These are phyloP conservation scores for Sinocyclocheilus anophthalmus DNA, from an alignment of 2,113 vertebrate species.

Conservation along the genomic window DNA sequence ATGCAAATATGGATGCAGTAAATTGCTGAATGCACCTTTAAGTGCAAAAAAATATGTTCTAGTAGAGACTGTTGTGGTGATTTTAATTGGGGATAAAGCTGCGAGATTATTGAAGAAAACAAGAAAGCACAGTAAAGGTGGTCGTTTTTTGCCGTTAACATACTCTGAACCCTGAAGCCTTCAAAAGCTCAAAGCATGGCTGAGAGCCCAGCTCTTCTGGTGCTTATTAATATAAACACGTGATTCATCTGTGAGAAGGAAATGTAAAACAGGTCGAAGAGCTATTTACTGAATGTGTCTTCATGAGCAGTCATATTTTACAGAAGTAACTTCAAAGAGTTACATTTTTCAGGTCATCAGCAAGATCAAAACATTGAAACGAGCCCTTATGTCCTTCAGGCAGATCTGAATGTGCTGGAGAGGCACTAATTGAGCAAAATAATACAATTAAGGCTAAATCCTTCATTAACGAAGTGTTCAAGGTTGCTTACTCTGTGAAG, in stretches of 20 bases:
- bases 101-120: background rate
- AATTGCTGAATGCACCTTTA: background rate
- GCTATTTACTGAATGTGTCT: background rate
- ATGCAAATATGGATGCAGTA: background rate
- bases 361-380: conserved; percentile 31
- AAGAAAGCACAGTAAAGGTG: background rate
- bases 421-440: conserved; percentile 48
- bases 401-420: conserved; percentile 11
- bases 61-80: conserved; percentile 23
- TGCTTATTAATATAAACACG: background rate
- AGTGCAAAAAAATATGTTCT: background rate
- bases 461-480: conserved; percentile 43
- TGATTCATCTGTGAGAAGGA: background rate
- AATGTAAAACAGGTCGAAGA: background rate
- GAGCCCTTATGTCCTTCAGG: conserved; percentile 29
- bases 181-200: background rate
- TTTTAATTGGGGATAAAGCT: conserved; percentile 38
- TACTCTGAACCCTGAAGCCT: background rate
- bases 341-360: background rate
- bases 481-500: conserved; percentile 54
- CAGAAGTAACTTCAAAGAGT: background rate
- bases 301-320: background rate
- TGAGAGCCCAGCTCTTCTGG: background rate
- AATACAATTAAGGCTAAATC: conserved; percentile 52
- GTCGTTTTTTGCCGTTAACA: background rate